Conservation (phyloP, 2,113 vertebrate species). For the Sclerurus mexicanus region DNA sequence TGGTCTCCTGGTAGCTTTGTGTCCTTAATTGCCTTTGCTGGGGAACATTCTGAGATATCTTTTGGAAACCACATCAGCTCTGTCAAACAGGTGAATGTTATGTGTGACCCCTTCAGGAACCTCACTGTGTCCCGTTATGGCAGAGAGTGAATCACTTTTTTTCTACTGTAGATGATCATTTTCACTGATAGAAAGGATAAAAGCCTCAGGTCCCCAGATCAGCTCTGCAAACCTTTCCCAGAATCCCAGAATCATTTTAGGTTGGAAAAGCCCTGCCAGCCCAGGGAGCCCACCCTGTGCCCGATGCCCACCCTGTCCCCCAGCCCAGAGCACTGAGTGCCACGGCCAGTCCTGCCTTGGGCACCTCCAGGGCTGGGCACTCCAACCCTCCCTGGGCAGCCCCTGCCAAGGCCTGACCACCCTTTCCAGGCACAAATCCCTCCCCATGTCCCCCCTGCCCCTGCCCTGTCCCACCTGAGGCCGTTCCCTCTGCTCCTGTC, state of each 20-base stretch:
- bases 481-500: not conserved
- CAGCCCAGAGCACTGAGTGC: no score
- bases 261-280: not conserved
- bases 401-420: not conserved
- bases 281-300: not conserved
- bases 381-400: not conserved
- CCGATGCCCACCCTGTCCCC: not conserved
- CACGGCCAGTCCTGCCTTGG: not conserved
- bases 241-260: rapidly evolving
- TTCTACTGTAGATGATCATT: not conserved
- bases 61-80: not conserved
- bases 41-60: not conserved
- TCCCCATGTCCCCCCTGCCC: no score
- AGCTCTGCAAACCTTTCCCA: not conserved
- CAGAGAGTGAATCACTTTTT: not conserved
- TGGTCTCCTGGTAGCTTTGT: not conserved
- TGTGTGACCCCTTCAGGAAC: not conserved
- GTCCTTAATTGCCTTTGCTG: not conserved
- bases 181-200: not conserved
- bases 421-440: not conserved
- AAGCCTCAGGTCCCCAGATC: not conserved
- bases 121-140: not conserved
- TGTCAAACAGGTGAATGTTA: not conserved
- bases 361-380: not conserved
- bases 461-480: no score